Base-by-base conservation (phyloP, 2,888 invertebrate genomes). In the Neocrepidodera transversa region DNA sequence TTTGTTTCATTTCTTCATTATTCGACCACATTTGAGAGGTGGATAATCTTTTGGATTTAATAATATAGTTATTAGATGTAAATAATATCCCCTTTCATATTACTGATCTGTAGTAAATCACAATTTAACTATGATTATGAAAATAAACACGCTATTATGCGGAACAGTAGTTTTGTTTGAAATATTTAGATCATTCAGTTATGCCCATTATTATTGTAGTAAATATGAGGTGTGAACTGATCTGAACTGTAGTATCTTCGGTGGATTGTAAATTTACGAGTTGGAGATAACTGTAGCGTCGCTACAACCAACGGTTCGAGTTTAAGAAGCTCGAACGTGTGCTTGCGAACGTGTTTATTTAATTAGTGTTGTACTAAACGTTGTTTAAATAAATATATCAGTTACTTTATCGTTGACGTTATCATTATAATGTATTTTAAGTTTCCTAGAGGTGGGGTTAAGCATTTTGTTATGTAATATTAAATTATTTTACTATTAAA, bases 121-220 rank as follows among this genome's bases (percentile, higher is more conserved):
- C 23, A n/a, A n/a, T n/a, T n/a, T n/a, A n/a, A n/a, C 23, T 23
- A 6, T 6, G 23, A 3, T 5, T 23, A 23, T 23, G 23, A 5
- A 32, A 11, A 13, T 4, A 32, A 32, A 32, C n/a, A 32, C 32
- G 5, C 11, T 32, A 32, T 32, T 32, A 32, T 32, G 32, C 32
- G 32, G 32, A 32, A 32, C 32, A 32, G 32, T 32, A 32, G 32
- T 32, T 32, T 32, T 32, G 11, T 32, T 32, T 32, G 32, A 32
- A 2, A 32, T 13, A 13, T 13, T 13, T 4, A 11, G 32, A 32
- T 32, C 3, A 32, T 32, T 32, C 13, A 4, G 32, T 13, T 32
- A 32, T n/a, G 11, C 3, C 4, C 11, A 32, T 32, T 32, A 32
- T 32, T 32, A n/a, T 13, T 32, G 32, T 32, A n/a, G 13, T 32